Evolutionary conservation across 2,888 invertebrate species (phyloP).

Genomic region (Sialis fuliginosa): DNA sequence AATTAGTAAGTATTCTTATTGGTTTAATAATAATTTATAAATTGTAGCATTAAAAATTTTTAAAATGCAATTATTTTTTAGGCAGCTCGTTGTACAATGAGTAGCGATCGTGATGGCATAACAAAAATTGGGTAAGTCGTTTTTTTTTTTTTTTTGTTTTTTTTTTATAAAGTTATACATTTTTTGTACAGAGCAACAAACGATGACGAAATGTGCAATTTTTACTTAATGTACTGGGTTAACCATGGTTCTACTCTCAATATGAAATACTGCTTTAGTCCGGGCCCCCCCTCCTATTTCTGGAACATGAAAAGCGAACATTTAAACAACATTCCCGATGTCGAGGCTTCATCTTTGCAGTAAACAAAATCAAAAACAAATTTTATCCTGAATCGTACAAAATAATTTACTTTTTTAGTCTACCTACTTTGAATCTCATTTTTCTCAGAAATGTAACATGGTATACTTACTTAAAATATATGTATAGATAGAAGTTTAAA

Average conservation of each 20-base stretch:
- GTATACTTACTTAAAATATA: no score
- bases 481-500: no score
- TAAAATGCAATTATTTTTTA: constrained; percentile 16
- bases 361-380: constrained; percentile 7
- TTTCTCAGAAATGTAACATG: no score
- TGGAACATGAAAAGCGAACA: constrained; percentile 50
- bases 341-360: constrained; percentile 42
- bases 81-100: constrained; percentile 89
- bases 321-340: constrained; percentile 58
- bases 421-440: no score
- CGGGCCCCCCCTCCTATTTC: constrained; percentile 70
- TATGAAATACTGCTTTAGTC: constrained; percentile 67
- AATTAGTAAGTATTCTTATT: constrained; percentile 27
- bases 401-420: no score
- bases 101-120: constrained; percentile 41
- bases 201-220: constrained; percentile 89
- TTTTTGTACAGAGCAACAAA: constrained; percentile 47
- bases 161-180: neutral
- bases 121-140: constrained; percentile 56
- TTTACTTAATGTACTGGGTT: constrained; percentile 88
- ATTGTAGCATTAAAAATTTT: neutral
- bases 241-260: constrained; percentile 53
- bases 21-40: neutral
- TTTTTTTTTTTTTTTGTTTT: neutral
- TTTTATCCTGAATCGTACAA: no score